phyloP scores from a whole-genome alignment of 2,113 vertebrate genomes.

The Corapipo altera region DNA sequence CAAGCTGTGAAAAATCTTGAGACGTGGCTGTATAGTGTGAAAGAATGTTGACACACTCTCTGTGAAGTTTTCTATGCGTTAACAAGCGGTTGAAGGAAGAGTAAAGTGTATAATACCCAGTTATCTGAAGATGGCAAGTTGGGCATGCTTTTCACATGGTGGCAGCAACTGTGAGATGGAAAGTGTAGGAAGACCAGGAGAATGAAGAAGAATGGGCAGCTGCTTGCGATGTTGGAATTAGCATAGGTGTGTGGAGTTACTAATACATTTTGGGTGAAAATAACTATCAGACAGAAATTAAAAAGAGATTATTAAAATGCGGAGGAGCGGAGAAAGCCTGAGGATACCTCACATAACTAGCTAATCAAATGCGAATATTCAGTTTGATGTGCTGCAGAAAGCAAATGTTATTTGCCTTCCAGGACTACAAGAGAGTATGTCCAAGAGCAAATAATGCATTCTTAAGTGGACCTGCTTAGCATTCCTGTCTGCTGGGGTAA shows the following conservation, averaged over 20 bases:
- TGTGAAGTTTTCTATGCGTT: not conserved
- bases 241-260: not conserved
- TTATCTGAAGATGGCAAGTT: not conserved
- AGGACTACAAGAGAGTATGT: conserved; percentile 32
- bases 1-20: not conserved
- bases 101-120: not conserved
- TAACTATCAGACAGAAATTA: conserved; percentile 48
- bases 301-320: conserved; percentile 49
- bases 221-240: not conserved
- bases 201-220: not conserved
- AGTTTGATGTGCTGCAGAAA: conserved; percentile 48
- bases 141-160: not conserved
- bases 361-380: conserved; percentile 37
- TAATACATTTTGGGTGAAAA: conserved; percentile 14
- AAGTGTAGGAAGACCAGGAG: not conserved
- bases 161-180: not conserved
- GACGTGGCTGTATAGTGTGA: not conserved
- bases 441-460: conserved; percentile 47
- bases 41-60: not conserved
- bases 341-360: conserved; percentile 19
- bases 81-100: not conserved
- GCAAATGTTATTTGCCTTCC: conserved; percentile 50
- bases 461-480: conserved; percentile 34
- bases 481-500: not conserved
- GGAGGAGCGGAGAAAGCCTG: conserved; percentile 31